phyloP scores from a whole-genome alignment of 2,888 invertebrate species.

The Silvanus unidentatus region DNA sequence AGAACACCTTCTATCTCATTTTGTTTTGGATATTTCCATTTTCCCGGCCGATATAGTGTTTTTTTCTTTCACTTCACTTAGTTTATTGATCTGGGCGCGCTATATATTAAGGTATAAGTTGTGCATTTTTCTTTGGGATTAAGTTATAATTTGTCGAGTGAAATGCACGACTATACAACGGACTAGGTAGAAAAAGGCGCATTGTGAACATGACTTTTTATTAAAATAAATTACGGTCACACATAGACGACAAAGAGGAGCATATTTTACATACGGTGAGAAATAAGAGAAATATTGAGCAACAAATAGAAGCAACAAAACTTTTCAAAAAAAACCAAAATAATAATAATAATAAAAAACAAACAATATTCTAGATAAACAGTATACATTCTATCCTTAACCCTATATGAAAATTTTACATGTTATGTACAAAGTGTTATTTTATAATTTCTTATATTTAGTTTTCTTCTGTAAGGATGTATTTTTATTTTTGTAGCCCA shows the following conservation, averaged over 20 bases:
- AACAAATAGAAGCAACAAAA: conserved; percentile 48
- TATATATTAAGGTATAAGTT: background rate
- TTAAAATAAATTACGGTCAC: conserved; percentile 51
- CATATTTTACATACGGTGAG: conserved; percentile 40
- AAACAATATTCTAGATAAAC: conserved; percentile 42
- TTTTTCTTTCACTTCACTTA: background rate
- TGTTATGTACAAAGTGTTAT: conserved; percentile 33
- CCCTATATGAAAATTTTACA: conserved; percentile 45
- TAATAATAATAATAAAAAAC: conserved; percentile 33
- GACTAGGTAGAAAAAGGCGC: no score
- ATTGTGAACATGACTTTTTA: conserved; percentile 44
- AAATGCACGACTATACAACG: no score
- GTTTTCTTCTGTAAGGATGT: conserved; percentile 13
- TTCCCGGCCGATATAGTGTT: background rate
- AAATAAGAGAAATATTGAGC: conserved; percentile 45
- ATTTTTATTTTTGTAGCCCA: conserved; percentile 26
- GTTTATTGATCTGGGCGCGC: background rate
- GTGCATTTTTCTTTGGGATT: no score
- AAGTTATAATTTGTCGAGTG: no score
- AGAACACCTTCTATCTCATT: conserved; percentile 30
- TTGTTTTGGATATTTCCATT: conserved; percentile 20
- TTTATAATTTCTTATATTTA: conserved; percentile 17
- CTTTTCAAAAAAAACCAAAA: conserved; percentile 41
- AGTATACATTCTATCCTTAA: conserved; percentile 48
- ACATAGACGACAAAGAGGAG: conserved; percentile 45